These are phyloP conservation scores for Lepidothrix coronata DNA, from an alignment of 2,113 vertebrate genomes.

Conservation along the genomic window DNA sequence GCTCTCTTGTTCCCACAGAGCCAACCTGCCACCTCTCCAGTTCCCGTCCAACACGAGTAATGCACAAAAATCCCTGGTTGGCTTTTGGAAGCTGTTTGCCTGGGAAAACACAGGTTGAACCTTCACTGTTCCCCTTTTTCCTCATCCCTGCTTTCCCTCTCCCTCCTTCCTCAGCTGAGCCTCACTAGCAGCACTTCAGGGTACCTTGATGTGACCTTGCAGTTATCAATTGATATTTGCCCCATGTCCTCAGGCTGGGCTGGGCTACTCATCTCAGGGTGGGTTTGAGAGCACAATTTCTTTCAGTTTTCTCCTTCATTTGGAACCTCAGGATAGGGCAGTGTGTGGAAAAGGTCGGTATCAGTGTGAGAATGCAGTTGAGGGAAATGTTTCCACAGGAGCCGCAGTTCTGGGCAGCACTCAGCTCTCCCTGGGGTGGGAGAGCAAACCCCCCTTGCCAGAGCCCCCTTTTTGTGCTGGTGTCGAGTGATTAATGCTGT, in stretches of 20 bases:
- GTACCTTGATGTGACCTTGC: neutral
- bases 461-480: neutral
- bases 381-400: neutral
- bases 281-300: rapidly evolving
- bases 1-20: neutral
- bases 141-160: neutral
- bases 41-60: rapidly evolving
- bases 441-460: neutral
- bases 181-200: neutral
- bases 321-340: neutral
- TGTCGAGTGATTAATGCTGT: neutral
- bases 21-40: too few relatives aligned
- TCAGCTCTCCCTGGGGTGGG: neutral
- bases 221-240: neutral
- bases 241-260: neutral
- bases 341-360: rapidly evolving
- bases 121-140: rapidly evolving
- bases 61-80: rapidly evolving
- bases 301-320: rapidly evolving
- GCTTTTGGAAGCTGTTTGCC: neutral
- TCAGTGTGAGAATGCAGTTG: neutral
- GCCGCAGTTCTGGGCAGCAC: neutral
- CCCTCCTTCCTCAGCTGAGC: neutral
- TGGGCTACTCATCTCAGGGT: rapidly evolving
- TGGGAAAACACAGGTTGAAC: neutral